A percentile compares a stretch with the other conserved stretches of the same genome.
phyloP scores from a whole-genome alignment of 1,140 invertebrate genomes.

The Drosophila ohnishii region DNA sequence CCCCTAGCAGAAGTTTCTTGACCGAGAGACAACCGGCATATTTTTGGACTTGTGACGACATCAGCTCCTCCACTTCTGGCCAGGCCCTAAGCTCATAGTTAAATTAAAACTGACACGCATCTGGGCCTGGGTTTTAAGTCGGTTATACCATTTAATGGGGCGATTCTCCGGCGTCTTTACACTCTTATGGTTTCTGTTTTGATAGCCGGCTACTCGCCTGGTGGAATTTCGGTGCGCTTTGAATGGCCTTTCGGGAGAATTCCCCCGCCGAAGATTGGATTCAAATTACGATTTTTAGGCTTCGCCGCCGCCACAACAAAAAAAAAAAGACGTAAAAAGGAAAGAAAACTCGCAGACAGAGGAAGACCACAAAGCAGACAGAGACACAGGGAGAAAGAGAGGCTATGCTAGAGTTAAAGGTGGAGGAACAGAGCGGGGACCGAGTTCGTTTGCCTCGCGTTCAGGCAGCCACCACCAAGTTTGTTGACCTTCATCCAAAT shows the following conservation, averaged over 20 bases:
- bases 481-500: constrained; percentile 77
- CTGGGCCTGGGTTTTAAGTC: constrained; percentile 43
- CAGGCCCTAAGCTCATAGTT: constrained; percentile 34
- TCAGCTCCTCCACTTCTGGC: constrained; percentile 4
- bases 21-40: constrained; percentile 49
- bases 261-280: constrained; percentile 68
- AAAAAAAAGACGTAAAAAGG: constrained; percentile 22
- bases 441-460: constrained; percentile 66
- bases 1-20: constrained; percentile 46
- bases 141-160: constrained; percentile 60
- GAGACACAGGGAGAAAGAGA: background rate
- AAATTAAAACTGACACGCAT: constrained; percentile 66
- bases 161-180: constrained; percentile 39
- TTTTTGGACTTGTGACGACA: constrained; percentile 72
- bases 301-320: constrained; percentile 53
- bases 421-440: constrained; percentile 6
- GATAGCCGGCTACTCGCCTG: constrained; percentile 61
- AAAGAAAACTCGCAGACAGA: constrained; percentile 37
- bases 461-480: constrained; percentile 63
- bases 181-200: constrained; percentile 77
- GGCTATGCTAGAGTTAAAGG: constrained; percentile 12
- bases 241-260: constrained; percentile 54
- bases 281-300: constrained; percentile 78
- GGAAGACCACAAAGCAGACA: constrained; percentile 5
- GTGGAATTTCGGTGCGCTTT: constrained; percentile 24